Percentiles rank a stretch among this genome's conserved stretches.
phyloP scores from a whole-genome alignment of 2,113 vertebrate genomes.

The Hymenochirus boettgeri region DNA sequence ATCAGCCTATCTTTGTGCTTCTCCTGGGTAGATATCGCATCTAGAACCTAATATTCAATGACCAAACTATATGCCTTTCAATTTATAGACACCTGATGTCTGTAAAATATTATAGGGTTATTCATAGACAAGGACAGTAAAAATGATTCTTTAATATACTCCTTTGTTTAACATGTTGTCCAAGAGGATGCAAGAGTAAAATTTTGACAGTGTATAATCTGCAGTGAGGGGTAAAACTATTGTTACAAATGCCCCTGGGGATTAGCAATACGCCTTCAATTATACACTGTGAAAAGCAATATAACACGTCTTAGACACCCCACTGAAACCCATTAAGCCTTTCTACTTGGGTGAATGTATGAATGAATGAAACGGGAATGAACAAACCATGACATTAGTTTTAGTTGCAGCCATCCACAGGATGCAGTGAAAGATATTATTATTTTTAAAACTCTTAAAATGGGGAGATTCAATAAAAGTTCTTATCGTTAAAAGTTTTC shows the following conservation, averaged over 20 bases:
- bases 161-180: neutral
- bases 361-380: neutral
- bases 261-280: slow-evolving; percentile 20
- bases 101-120: neutral
- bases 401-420: no score
- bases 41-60: no score
- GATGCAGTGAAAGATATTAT: no score
- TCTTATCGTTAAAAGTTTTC: no score
- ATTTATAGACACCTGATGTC: neutral
- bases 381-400: no score
- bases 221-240: neutral
- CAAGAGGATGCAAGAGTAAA: slow-evolving; percentile 12
- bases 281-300: slow-evolving; percentile 31
- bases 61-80: no score
- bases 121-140: neutral
- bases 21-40: no score
- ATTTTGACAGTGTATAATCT: neutral
- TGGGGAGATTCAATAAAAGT: no score
- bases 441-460: no score
- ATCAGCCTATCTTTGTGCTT: no score
- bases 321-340: neutral
- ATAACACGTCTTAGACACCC: slow-evolving; percentile 25
- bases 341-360: neutral
- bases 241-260: neutral
- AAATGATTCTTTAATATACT: slow-evolving; percentile 4